phyloP scores from a whole-genome alignment of 2,797 vertebrate genomes.

The Amblyopsis hoosieri region DNA sequence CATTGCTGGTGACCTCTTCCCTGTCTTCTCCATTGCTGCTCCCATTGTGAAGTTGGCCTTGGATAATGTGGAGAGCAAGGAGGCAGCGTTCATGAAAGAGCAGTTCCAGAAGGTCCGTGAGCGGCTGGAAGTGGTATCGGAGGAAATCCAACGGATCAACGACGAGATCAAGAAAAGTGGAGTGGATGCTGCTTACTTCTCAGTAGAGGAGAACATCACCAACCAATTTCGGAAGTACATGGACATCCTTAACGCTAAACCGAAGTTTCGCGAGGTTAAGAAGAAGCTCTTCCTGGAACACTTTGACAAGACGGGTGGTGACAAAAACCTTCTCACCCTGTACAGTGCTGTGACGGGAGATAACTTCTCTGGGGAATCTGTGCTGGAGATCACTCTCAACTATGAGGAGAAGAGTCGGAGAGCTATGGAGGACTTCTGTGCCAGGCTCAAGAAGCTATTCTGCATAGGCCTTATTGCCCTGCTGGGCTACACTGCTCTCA shows the following conservation, averaged over 20 bases:
- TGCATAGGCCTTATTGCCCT: conserved; percentile 80
- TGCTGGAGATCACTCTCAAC: conserved; percentile 77
- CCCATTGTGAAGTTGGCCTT: conserved; percentile 75
- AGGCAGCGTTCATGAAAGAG: conserved; percentile 78
- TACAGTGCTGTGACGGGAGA: conserved; percentile 75
- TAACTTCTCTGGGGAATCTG: conserved; percentile 71
- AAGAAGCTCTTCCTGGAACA: conserved; percentile 79
- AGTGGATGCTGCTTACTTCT: conserved; percentile 71
- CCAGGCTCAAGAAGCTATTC: conserved; percentile 80
- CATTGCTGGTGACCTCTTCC: conserved; percentile 79
- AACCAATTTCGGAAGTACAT: conserved; percentile 85
- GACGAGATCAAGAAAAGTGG: conserved; percentile 79
- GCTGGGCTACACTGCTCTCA: conserved; percentile 75
- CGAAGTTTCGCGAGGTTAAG: conserved; percentile 76
- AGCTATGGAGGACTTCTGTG: conserved; percentile 76
- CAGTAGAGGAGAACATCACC: conserved; percentile 80
- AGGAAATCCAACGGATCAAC: conserved; percentile 76
- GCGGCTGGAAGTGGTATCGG: conserved; percentile 73
- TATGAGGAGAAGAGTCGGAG: conserved; percentile 80
- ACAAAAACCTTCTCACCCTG: conserved; percentile 75
- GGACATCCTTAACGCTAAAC: conserved; percentile 80
- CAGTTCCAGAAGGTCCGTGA: conserved; percentile 82
- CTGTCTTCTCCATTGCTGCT: conserved; percentile 78
- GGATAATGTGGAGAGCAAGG: conserved; percentile 82
- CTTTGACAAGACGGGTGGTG: conserved; percentile 70